Evolutionary conservation across 2,797 vertebrate genomes (phyloP), one percentile per base, ranked within the genome.

Genomic region (Tenualosa thibaudeaui): DNA sequence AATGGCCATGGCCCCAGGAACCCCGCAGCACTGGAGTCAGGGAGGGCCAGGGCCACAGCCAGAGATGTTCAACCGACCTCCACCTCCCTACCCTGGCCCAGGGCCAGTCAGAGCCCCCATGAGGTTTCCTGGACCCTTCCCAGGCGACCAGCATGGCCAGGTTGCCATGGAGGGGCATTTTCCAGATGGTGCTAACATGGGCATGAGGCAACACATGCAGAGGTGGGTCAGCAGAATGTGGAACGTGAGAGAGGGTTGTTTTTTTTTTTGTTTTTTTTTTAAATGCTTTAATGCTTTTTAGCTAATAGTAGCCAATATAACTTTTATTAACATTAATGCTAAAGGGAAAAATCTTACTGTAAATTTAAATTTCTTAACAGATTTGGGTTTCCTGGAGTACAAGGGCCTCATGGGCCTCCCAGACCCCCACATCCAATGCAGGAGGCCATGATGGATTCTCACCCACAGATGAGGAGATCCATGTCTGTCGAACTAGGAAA

Each of bases 81-180:
- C 98, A 0, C 98, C 98, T 43, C 98, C 98, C 0, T 99, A 99
- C 86, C 98, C 98, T 0, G 98, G 98, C 40, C 96, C 92, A 13
- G 89, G 95, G 24, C 94, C 97, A n/a, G 91, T 95, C 84, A 94
- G 97, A 90, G 91, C 82, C 26, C 87, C 85, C 26, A 90, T 85
- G 6, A 92, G 95, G 88, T 98, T 97, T 84, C 82, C 96, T 54
- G 95, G 94, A 88, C 91, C 95, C 84, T 96, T 96, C 84, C 40
- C 96, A 4, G 89, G 92, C 65, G 94, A 84, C 93, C 93, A 19
- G 94, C 89, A 31, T 93, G 93, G 94, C 50, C 92, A 95, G 3
- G 98, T 97, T 84, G 92, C 96, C 90, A 94, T 94, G 58, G 98
- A 98, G 31, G 96, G 94, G 58, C 97, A 96, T 89, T 96, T 85